These are phyloP conservation scores for Atta cephalotes DNA, from an alignment of 1,140 invertebrate species.

Conservation along the genomic window DNA sequence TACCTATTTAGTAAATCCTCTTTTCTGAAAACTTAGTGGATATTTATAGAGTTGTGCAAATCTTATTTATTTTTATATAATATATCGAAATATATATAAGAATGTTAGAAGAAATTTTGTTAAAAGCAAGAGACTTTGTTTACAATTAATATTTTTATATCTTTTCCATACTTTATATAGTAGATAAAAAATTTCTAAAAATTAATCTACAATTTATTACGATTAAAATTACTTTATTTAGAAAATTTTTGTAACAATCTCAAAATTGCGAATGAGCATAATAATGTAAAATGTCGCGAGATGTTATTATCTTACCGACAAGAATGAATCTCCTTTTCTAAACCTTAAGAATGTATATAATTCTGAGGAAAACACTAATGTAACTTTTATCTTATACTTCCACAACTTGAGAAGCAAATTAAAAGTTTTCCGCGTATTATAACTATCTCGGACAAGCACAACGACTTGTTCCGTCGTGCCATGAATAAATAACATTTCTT, in stretches of 20 bases:
- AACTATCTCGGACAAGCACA: constrained; percentile 5
- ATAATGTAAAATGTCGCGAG: constrained; percentile 5
- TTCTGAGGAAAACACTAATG: constrained; percentile 13
- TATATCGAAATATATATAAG: not conserved
- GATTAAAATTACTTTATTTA: not conserved
- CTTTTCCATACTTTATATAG: not conserved
- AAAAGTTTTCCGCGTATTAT: constrained; percentile 1
- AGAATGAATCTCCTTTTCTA: constrained; percentile 7
- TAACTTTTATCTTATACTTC: constrained; percentile 20
- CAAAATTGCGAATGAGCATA: not conserved
- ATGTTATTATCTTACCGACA: constrained; percentile 20
- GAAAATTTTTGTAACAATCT: not conserved
- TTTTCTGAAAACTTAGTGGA: constrained; percentile 2
- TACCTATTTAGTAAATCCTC: constrained; percentile 29
- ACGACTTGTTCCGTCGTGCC: not conserved
- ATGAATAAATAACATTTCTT: constrained; percentile 6
- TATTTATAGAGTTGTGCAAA: constrained; percentile 8
- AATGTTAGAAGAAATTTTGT: not conserved
- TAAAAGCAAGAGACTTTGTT: not conserved
- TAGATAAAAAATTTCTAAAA: not conserved
- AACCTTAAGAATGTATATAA: constrained; percentile 1
- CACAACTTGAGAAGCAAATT: constrained; percentile 28
- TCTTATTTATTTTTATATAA: constrained; percentile 11
- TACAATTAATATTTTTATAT: constrained; percentile 9
- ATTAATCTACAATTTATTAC: not conserved